A percentile compares a stretch with the other conserved stretches of the same genome.
phyloP scores from a whole-genome alignment of 2,113 vertebrate species.

The Halcyon malimbica region DNA sequence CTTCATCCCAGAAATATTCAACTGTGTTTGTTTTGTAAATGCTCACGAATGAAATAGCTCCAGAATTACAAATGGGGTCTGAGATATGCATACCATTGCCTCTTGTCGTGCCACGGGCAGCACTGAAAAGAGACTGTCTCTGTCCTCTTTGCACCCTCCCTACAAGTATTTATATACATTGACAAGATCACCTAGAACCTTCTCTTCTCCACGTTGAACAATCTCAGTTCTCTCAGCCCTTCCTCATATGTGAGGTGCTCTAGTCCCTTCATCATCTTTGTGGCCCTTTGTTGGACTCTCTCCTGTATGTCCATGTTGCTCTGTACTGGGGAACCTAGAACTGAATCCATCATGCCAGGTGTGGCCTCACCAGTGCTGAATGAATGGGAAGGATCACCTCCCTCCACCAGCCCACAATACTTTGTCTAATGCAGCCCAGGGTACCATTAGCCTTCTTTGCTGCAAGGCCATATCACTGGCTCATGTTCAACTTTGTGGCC shows the following conservation, averaged over 20 bases:
- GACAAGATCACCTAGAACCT: neutral
- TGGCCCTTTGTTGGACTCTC: neutral
- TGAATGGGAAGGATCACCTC: neutral
- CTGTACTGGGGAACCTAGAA: neutral
- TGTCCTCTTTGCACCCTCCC: neutral
- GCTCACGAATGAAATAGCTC: neutral
- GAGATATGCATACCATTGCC: neutral
- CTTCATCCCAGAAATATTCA: neutral
- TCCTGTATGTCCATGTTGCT: neutral
- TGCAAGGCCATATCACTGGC: fast-evolving
- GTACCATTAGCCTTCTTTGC: neutral
- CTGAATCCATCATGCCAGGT: neutral
- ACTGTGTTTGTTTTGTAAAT: neutral
- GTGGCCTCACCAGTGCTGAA: neutral
- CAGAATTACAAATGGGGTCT: neutral
- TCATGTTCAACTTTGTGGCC: neutral
- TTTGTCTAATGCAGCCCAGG: neutral
- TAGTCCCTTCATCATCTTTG: neutral
- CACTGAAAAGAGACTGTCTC: neutral
- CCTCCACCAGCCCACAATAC: neutral
- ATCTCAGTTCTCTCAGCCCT: neutral
- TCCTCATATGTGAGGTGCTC: neutral
- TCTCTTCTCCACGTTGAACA: neutral
- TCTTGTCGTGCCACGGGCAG: neutral
- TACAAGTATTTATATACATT: neutral